Percentiles rank a stretch among this genome's conserved stretches.
These are phyloP conservation scores for Aix galericulata DNA, from an alignment of 2,113 vertebrate genomes.

Conservation along the genomic window DNA sequence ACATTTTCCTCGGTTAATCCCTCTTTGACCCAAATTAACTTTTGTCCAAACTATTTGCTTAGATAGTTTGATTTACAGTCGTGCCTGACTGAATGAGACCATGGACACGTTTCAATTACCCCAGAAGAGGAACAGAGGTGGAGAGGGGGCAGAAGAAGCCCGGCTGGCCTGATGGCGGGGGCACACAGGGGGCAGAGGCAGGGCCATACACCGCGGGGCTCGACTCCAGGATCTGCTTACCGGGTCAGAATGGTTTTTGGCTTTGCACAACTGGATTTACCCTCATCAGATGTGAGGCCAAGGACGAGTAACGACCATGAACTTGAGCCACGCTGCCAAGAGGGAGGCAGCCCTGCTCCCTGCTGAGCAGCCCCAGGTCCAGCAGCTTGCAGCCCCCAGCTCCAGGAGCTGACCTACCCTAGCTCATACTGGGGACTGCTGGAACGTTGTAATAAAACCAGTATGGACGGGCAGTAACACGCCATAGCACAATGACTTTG, in stretches of 20 bases:
- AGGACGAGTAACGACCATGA: fast-evolving
- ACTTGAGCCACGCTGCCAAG: too few relatives aligned
- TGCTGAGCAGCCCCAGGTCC: fast-evolving
- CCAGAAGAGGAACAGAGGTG: neutral
- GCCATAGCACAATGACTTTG: too few relatives aligned
- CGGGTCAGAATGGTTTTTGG: fast-evolving
- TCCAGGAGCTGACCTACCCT: too few relatives aligned
- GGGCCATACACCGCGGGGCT: fast-evolving
- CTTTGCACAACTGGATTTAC: neutral
- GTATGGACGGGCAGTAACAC: neutral
- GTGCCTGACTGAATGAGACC: neutral
- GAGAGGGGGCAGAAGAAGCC: neutral
- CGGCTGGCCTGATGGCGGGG: neutral
- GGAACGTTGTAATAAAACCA: neutral
- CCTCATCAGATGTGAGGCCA: neutral
- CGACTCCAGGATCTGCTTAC: neutral
- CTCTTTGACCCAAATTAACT: constrained; percentile 31
- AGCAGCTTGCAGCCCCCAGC: neutral
- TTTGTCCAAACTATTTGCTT: constrained; percentile 26
- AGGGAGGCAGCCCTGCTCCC: neutral
- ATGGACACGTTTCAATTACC: neutral
- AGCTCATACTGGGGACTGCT: neutral
- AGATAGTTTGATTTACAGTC: neutral
- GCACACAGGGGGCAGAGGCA: too few relatives aligned
- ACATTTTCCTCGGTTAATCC: constrained; percentile 33